Evolutionary conservation across 2,113 vertebrate species (phyloP).

Genomic region (Gasterosteus nipponicus): DNA sequence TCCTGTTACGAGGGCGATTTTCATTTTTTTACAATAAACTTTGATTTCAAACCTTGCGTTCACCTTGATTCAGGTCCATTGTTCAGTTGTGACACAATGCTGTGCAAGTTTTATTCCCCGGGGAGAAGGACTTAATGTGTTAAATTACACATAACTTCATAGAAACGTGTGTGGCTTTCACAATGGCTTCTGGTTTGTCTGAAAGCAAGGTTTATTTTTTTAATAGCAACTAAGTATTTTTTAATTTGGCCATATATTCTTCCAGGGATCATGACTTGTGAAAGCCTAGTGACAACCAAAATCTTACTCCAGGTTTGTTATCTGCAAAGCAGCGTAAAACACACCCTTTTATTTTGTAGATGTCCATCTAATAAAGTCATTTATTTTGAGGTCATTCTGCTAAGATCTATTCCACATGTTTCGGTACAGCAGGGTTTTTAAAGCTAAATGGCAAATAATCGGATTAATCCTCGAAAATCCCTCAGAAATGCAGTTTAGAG

Average conservation of each 20-base stretch:
- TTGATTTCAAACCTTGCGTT: no score
- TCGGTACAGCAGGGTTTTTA: constrained; percentile 25
- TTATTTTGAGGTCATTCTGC: constrained; percentile 32
- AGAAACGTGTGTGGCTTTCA: constrained; percentile 4
- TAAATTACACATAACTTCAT: constrained; percentile 36
- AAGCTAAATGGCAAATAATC: constrained; percentile 2
- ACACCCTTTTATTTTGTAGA: constrained; percentile 39
- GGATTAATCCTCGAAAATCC: constrained; percentile 17
- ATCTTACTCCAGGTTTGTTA: constrained; percentile 44
- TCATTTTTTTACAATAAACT: no score
- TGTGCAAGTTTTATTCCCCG: constrained; percentile 5
- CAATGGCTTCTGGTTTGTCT: constrained; percentile 31
- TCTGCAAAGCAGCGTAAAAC: constrained; percentile 6
- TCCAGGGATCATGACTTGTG: constrained; percentile 27
- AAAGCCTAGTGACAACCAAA: constrained; percentile 38
- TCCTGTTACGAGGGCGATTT: no score
- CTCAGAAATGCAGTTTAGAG: constrained; percentile 33
- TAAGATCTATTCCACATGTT: constrained; percentile 56
- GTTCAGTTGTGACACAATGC: not conserved
- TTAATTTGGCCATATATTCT: constrained; percentile 44
- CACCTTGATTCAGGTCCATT: no score
- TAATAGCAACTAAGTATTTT: constrained; percentile 21
- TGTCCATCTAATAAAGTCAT: constrained; percentile 41
- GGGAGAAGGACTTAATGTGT: constrained; percentile 21
- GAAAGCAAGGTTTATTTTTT: constrained; percentile 39